Base-by-base conservation (phyloP, 2,113 vertebrate species). In the Mirza zaza region DNA sequence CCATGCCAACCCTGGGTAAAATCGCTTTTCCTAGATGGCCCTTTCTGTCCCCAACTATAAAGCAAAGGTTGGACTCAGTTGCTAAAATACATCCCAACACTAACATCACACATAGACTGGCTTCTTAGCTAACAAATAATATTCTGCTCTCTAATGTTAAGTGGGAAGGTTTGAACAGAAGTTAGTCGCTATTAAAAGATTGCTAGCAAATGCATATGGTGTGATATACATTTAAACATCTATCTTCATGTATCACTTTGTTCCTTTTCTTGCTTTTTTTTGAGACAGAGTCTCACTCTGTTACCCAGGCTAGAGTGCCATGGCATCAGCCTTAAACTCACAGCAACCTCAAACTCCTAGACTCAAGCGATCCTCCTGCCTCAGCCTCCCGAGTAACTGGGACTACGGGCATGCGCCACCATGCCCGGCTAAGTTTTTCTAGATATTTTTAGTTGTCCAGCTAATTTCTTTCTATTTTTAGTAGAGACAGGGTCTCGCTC, bases 31-130 rank as follows among this genome's bases (percentile, higher is more conserved):
- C 61, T 88, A 63, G 34, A 73, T 18, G 42, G 50, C 10, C 8
- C 36, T 94, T 97, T 90, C 87, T 73, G 81, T 92, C 65, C 73
- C 85, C 65, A 68, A 12, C 81, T 68, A 27, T 73, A 45, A 90
- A 75, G 68, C 15, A 32, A 50, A 55, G 17, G 5, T 42, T 92
- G 82, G 48, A 50, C 39, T 42, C 39, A 5, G n/a, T 39, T 34
- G 61, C 84, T 59, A 7, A 71, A 23, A 25, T 34, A 3, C 36
- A 59, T 84, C 80, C 87, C 92, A 71, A 77, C 57, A 82, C 85
- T 68, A 87, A 82, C 27, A 68, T 36, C 36, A 8, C 87, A 55
- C 42, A 48, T 5, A 61, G 4, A 39, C 1, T 39, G 39, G 73
- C 71, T 67, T n/a, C 71, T 32, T 1, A 15, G 48, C 82, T 88